Percentiles rank a stretch among this genome's conserved stretches.
phyloP scores from a whole-genome alignment of 1,140 invertebrate species.

The Babylonia areolata region DNA sequence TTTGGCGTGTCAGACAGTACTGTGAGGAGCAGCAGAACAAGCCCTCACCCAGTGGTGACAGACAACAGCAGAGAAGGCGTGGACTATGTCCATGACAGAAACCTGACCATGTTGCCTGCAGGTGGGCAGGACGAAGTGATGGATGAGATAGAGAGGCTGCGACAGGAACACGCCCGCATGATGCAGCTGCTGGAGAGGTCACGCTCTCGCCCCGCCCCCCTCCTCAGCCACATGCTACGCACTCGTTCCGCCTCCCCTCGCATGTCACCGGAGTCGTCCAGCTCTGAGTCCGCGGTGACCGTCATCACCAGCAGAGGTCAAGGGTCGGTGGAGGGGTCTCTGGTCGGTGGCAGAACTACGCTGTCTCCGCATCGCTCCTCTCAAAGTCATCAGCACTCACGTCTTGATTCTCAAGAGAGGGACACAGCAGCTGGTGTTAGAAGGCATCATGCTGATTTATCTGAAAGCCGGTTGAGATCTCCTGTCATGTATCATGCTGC shows the following conservation, averaged over 20 bases:
- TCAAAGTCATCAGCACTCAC: too few species aligned
- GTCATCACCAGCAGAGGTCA: slow-evolving; percentile 31
- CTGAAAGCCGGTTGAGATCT: background rate
- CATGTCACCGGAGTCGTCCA: slow-evolving; percentile 38
- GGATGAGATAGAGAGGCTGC: slow-evolving; percentile 60
- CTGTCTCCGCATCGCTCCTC: background rate
- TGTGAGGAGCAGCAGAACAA: background rate
- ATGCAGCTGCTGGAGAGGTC: slow-evolving; percentile 57
- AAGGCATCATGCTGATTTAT: background rate
- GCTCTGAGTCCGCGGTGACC: slow-evolving; percentile 42
- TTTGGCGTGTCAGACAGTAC: background rate
- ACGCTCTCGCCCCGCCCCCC: slow-evolving; percentile 25
- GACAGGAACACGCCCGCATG: slow-evolving; percentile 64
- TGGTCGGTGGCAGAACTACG: background rate
- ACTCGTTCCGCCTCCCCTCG: background rate
- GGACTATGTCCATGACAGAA: background rate
- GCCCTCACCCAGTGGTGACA: background rate
- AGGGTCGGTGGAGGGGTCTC: slow-evolving; percentile 13
- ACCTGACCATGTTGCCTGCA: background rate
- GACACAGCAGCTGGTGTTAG: background rate
- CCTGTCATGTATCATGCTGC: background rate
- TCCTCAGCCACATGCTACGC: background rate
- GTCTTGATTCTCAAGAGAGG: background rate
- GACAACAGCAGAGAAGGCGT: background rate
- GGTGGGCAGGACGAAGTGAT: background rate